Percentiles rank a stretch among this genome's conserved stretches.
phyloP scores from a whole-genome alignment of 2,113 vertebrate genomes.

The Glaucomys volans region DNA sequence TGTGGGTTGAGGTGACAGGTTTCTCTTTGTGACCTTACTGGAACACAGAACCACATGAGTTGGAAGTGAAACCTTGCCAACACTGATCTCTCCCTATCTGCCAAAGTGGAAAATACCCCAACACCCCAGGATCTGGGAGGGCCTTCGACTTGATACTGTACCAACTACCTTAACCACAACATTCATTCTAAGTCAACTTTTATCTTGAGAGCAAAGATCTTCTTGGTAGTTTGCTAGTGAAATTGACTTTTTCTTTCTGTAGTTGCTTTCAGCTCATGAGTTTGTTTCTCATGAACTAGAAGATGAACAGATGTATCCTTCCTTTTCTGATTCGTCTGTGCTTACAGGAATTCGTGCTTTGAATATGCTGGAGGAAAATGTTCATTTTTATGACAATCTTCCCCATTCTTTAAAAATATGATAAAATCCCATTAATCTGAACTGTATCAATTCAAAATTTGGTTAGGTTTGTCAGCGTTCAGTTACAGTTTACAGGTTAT shows the following conservation, averaged over 20 bases:
- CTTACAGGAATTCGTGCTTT: not conserved
- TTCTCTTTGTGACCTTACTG: constrained; percentile 55
- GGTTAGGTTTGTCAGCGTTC: constrained; percentile 46
- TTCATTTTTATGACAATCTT: not conserved
- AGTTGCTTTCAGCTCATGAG: not conserved
- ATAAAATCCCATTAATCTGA: constrained; percentile 3
- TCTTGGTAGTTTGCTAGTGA: constrained; percentile 4
- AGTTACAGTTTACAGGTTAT: not conserved
- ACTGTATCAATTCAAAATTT: not conserved
- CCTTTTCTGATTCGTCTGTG: not conserved
- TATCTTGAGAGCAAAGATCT: not conserved
- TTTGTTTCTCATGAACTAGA: not conserved
- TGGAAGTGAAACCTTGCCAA: constrained; percentile 67
- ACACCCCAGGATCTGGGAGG: not conserved
- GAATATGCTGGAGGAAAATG: not conserved
- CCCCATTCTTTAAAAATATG: not conserved
- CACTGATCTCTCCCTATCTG: not conserved
- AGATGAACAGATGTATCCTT: not conserved
- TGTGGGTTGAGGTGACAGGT: not conserved
- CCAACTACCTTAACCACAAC: not conserved
- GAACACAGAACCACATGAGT: constrained; percentile 29
- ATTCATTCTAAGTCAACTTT: not conserved
- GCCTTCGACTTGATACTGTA: not conserved
- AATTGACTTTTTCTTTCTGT: not conserved
- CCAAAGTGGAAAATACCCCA: constrained; percentile 55